Evolutionary conservation across 64 coral and sea anemone genomes (phyloP).

Genomic region (Hydrozoanthus tunicans): DNA sequence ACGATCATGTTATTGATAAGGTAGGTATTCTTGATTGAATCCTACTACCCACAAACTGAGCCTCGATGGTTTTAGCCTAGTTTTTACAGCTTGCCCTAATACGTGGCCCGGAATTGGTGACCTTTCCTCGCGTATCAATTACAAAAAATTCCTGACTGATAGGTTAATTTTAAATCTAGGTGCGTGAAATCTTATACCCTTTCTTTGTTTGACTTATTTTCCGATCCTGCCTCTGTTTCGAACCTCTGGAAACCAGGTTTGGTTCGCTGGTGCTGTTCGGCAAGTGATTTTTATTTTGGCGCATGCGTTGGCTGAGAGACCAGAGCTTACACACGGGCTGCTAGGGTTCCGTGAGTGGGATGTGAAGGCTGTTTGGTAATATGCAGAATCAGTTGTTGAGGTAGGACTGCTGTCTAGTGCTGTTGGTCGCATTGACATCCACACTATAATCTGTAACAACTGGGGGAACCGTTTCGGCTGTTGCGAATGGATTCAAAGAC

Average conservation of each 20-base stretch:
- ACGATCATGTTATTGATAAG: constrained; percentile 9
- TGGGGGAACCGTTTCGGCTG: neutral
- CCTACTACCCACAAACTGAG: neutral
- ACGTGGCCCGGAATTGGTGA: neutral
- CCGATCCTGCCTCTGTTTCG: neutral
- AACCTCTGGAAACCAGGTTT: neutral
- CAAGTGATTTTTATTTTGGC: neutral
- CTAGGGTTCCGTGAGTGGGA: constrained; percentile 26
- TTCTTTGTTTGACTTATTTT: constrained; percentile 7
- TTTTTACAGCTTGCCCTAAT: neutral
- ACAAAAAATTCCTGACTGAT: constrained; percentile 27
- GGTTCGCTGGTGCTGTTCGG: constrained; percentile 7
- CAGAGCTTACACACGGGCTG: neutral
- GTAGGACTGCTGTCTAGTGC: neutral
- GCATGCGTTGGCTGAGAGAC: neutral
- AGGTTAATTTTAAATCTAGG: constrained; percentile 36
- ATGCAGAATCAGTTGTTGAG: constrained; percentile 31
- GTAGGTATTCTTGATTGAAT: constrained; percentile 1
- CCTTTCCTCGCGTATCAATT: constrained; percentile 19
- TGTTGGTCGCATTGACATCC: neutral
- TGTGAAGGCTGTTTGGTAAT: constrained; percentile 8
- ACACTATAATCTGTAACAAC: neutral
- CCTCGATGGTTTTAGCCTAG: neutral
- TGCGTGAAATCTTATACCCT: constrained; percentile 35
- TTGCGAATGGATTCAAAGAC: neutral